These are phyloP conservation scores for Cichladusa arquata DNA, from an alignment of 2,113 vertebrate species.

Conservation along the genomic window DNA sequence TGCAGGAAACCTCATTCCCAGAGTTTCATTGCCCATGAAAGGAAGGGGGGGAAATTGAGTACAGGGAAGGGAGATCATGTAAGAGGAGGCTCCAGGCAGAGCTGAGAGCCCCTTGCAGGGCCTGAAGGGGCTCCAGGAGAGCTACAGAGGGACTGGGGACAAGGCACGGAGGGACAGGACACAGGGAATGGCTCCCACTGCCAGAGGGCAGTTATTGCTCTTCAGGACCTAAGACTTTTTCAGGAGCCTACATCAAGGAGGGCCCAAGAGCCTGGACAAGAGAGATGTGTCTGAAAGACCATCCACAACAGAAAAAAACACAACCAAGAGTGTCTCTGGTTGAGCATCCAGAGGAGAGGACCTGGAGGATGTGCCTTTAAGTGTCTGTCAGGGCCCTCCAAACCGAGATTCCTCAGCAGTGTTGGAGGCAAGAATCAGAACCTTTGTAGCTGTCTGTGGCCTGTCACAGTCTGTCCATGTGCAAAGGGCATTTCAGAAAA, in stretches of 20 bases:
- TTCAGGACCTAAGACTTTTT: not conserved
- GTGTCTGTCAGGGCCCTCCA: not conserved
- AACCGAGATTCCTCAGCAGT: not conserved
- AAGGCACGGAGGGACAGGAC: not conserved
- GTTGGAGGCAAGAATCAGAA: not conserved
- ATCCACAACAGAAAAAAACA: no score
- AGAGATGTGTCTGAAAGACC: not conserved
- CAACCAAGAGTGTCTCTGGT: not conserved
- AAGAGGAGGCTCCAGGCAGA: not conserved
- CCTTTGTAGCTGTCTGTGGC: not conserved
- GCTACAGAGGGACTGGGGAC: not conserved
- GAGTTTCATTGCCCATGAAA: not conserved
- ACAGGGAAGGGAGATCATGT: not conserved
- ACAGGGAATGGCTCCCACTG: not conserved
- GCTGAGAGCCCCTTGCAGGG: not conserved
- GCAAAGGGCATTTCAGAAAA: not conserved
- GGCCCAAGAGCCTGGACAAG: not conserved
- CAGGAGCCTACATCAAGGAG: not conserved
- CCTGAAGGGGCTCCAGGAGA: not conserved
- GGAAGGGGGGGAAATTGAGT: fast-evolving
- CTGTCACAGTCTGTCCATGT: not conserved
- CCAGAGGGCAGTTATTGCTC: not conserved
- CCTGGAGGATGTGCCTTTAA: not conserved
- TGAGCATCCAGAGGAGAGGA: not conserved
- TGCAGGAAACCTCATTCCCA: not conserved